These are phyloP conservation scores for Poecile atricapillus DNA, from an alignment of 2,113 vertebrate species.

Conservation along the genomic window DNA sequence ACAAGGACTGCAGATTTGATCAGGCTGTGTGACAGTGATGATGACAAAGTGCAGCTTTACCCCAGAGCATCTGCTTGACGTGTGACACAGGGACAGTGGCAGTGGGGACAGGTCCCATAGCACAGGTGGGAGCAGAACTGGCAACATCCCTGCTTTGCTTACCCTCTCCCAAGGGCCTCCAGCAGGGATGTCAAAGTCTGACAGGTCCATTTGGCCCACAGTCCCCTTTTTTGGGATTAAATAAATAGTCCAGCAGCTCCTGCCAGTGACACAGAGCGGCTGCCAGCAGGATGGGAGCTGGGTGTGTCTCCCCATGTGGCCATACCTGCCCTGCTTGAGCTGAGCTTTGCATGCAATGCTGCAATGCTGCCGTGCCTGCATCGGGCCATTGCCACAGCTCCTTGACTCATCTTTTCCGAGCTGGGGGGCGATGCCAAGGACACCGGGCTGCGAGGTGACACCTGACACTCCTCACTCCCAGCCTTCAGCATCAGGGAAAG, in stretches of 20 bases:
- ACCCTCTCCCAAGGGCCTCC: neutral
- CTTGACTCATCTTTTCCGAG: neutral
- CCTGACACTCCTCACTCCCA: neutral
- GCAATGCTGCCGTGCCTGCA: neutral
- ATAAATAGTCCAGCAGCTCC: neutral
- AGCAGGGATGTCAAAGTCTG: neutral
- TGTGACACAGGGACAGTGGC: accelerated
- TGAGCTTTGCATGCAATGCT: neutral
- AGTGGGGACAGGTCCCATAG: neutral
- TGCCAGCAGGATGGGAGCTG: accelerated
- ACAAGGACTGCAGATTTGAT: neutral
- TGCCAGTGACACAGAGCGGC: neutral
- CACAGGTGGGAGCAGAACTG: neutral
- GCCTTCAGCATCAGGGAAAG: neutral
- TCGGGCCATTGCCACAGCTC: neutral
- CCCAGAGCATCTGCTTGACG: neutral
- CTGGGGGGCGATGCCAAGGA: neutral
- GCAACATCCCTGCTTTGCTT: neutral
- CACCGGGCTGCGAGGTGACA: neutral
- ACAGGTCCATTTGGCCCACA: neutral
- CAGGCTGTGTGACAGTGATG: accelerated
- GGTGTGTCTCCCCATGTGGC: accelerated
- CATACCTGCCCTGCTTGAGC: neutral
- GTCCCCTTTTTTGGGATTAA: neutral
- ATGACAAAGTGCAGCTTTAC: neutral